Conservation (phyloP, 2,797 vertebrate species). For the Helarctos malayanus region DNA sequence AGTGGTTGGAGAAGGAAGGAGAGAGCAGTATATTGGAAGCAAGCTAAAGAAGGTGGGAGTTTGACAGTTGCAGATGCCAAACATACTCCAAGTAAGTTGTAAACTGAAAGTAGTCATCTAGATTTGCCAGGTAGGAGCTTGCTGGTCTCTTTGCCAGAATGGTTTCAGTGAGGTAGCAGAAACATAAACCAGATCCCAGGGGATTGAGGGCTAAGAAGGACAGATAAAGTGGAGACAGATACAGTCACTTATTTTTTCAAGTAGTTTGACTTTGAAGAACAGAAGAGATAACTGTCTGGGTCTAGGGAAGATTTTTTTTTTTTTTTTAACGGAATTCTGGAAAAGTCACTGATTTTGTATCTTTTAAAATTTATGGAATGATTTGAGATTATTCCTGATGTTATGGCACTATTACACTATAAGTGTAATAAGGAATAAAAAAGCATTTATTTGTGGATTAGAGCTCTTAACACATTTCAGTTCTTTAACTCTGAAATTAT, state of each 20-base stretch:
- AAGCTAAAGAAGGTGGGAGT: background rate
- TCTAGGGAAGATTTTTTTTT: background rate
- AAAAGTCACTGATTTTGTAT: constrained; percentile 11
- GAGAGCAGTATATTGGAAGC: background rate
- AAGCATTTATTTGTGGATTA: constrained; percentile 50
- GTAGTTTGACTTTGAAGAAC: constrained; percentile 46
- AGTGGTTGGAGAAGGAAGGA: background rate
- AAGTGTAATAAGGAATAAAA: constrained; percentile 27
- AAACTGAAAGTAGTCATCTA: background rate
- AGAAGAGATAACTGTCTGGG: constrained; percentile 8
- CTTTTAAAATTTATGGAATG: constrained; percentile 3
- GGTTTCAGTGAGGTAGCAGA: constrained; percentile 2
- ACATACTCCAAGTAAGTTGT: background rate
- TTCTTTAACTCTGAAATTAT: constrained; percentile 38
- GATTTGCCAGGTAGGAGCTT: constrained; percentile 15
- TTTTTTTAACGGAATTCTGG: background rate
- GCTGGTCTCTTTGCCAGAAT: background rate
- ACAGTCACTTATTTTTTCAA: background rate
- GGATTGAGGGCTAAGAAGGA: background rate
- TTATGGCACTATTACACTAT: background rate
- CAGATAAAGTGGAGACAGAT: constrained; percentile 1
- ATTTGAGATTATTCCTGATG: constrained; percentile 37
- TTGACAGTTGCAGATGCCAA: background rate
- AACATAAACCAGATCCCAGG: constrained; percentile 40
- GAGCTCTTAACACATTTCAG: background rate